A percentile compares a stretch with the other conserved stretches of the same genome.
These are phyloP conservation scores for Apeira syringaria DNA, from an alignment of 2,888 invertebrate genomes.

Conservation along the genomic window DNA sequence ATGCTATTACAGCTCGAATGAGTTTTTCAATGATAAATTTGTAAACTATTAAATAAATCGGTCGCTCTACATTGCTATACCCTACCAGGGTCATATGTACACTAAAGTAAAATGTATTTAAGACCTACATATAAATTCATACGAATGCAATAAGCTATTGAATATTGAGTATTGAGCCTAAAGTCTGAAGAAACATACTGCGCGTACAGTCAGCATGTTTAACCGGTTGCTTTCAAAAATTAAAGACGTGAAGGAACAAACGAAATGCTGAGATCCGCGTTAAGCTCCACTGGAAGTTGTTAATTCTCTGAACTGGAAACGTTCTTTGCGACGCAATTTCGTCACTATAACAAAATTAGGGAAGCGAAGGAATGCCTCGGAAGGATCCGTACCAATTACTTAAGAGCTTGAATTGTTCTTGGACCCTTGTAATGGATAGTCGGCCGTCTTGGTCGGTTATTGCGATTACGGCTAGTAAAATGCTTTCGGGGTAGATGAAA, in stretches of 20 bases:
- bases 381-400: constrained; percentile 32
- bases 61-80: too few species aligned
- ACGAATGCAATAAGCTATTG: too few species aligned
- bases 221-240: constrained; percentile 9
- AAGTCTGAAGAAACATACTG: too few species aligned
- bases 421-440: constrained; percentile 29
- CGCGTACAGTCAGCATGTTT: constrained; percentile 1
- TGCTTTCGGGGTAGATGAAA: constrained; percentile 7
- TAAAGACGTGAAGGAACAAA: constrained; percentile 8
- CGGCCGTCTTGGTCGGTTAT: constrained; percentile 19
- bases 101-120: too few species aligned
- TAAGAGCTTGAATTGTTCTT: constrained; percentile 28
- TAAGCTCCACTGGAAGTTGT: constrained; percentile 6
- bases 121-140: too few species aligned
- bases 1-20: too few species aligned
- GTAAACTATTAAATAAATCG: too few species aligned
- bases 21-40: too few species aligned
- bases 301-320: constrained; percentile 15
- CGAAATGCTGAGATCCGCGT: constrained; percentile 8
- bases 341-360: constrained; percentile 30
- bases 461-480: constrained; percentile 16
- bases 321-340: constrained; percentile 25
- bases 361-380: constrained; percentile 23
- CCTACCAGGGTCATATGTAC: too few species aligned
- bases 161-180: too few species aligned